These are phyloP conservation scores for Oikopleura albicans DNA, from an alignment of 23 tunicate species.

Conservation along the genomic window DNA sequence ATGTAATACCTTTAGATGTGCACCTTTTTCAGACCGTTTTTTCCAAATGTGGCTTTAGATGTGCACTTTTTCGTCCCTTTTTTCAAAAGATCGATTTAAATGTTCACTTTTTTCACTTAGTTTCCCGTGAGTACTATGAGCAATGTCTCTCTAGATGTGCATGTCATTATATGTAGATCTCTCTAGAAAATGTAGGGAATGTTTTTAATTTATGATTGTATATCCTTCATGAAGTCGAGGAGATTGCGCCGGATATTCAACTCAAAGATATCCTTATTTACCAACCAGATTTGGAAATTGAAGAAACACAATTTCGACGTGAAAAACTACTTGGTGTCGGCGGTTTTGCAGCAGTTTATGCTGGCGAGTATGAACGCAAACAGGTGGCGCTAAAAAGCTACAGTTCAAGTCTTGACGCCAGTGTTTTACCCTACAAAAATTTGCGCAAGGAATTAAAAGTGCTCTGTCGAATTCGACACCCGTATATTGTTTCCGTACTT, in stretches of 20 bases:
- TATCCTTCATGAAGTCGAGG: background rate
- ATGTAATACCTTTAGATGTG: too few relatives aligned
- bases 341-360: background rate
- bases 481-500: background rate
- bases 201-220: too few relatives aligned
- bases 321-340: constrained; percentile 5
- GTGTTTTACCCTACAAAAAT: background rate
- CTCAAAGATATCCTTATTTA: background rate
- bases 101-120: too few relatives aligned
- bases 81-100: too few relatives aligned
- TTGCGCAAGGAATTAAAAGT: constrained; percentile 8
- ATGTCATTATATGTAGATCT: too few relatives aligned
- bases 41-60: too few relatives aligned
- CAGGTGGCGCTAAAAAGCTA: background rate
- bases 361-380: background rate
- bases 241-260: background rate
- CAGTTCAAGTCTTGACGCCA: background rate
- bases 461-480: background rate
- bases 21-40: too few relatives aligned
- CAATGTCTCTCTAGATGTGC: too few relatives aligned
- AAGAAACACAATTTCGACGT: background rate
- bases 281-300: background rate
- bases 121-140: too few relatives aligned
- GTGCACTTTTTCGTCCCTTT: too few relatives aligned
- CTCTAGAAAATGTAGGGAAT: too few relatives aligned